These are phyloP conservation scores for Scolanthus callimorphus DNA, from an alignment of 92 coral and sea anemone species.

Conservation along the genomic window DNA sequence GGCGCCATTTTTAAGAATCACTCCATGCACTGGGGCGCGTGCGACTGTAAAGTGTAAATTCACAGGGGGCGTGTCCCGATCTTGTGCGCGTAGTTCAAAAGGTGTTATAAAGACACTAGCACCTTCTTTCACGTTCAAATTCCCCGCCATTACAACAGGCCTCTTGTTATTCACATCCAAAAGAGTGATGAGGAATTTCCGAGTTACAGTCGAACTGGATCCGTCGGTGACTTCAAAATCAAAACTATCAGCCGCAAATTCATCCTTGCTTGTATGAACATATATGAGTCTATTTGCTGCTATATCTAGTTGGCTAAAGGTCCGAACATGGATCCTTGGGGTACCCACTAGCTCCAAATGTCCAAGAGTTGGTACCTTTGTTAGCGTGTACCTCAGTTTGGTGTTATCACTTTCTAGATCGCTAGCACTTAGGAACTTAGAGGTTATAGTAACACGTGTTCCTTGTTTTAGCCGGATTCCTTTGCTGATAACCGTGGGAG, in stretches of 20 bases:
- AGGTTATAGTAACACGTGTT: constrained; percentile 64
- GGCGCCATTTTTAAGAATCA: constrained; percentile 53
- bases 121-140: constrained; percentile 73
- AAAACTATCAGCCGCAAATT: constrained; percentile 78
- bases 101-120: constrained; percentile 67
- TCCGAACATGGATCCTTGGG: constrained; percentile 53
- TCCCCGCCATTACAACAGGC: constrained; percentile 51
- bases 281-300: constrained; percentile 90
- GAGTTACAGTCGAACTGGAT: constrained; percentile 43
- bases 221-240: constrained; percentile 97
- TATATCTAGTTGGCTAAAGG: constrained; percentile 79
- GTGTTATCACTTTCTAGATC: constrained; percentile 73
- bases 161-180: constrained; percentile 79
- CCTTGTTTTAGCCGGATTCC: constrained; percentile 73
- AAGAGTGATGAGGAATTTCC: constrained; percentile 71
- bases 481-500: constrained; percentile 82
- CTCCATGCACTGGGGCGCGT: constrained; percentile 85
- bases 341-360: constrained; percentile 62
- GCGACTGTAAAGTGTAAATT: constrained; percentile 56
- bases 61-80: constrained; percentile 75
- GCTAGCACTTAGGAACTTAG: constrained; percentile 73
- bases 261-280: constrained; percentile 80
- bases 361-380: constrained; percentile 80
- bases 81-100: constrained; percentile 89
- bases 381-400: constrained; percentile 51